Percentiles rank a stretch among this genome's conserved stretches.
Conservation (phyloP, 1,140 invertebrate genomes). For the Sarcophaga peregrina region DNA sequence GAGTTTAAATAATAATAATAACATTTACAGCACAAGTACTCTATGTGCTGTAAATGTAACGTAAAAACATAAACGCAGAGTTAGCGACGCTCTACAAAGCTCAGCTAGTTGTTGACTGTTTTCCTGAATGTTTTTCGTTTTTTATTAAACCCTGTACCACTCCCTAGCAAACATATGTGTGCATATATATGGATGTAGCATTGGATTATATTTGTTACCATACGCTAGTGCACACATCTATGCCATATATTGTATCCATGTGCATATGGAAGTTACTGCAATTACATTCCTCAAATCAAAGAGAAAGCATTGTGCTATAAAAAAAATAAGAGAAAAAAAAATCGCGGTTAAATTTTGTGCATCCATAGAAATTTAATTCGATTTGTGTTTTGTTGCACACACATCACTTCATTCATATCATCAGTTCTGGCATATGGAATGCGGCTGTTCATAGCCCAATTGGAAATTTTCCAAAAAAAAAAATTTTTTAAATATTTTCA, state of each 20-base stretch:
- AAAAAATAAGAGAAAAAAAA: not conserved
- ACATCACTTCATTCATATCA: conserved; percentile 28
- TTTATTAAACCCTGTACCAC: not conserved
- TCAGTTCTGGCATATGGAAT: not conserved
- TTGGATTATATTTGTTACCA: not conserved
- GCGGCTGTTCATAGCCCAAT: not conserved
- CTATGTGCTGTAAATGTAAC: too few relatives aligned
- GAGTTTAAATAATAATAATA: too few relatives aligned
- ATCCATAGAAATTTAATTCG: conserved; percentile 35
- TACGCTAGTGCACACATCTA: not conserved
- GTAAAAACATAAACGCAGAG: too few relatives aligned
- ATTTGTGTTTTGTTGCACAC: conserved; percentile 31
- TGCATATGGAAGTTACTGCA: not conserved
- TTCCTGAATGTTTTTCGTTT: too few relatives aligned
- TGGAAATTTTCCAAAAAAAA: not conserved
- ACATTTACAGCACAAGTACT: too few relatives aligned
- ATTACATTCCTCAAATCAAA: conserved; percentile 26
- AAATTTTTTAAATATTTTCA: too few relatives aligned
- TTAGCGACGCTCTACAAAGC: too few relatives aligned
- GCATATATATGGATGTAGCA: not conserved
- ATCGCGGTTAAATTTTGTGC: conserved; percentile 31
- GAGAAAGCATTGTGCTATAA: not conserved
- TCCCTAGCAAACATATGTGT: not conserved
- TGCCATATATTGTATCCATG: not conserved
- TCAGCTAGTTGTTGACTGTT: too few relatives aligned